These are phyloP conservation scores for Acestrorhynchus altus DNA, from an alignment of 2,797 vertebrate genomes.

Conservation along the genomic window DNA sequence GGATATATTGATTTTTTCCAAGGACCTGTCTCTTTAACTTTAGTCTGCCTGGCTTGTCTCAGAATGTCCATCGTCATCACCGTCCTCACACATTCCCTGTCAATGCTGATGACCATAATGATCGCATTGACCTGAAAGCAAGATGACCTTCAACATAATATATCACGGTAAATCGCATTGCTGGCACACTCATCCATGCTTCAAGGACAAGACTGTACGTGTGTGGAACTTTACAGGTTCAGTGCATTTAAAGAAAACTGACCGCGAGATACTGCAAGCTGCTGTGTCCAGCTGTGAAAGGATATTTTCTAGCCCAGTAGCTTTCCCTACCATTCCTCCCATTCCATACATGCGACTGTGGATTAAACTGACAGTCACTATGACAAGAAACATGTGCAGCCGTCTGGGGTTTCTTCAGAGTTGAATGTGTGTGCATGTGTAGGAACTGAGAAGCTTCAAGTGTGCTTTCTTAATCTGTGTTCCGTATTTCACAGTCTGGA, in stretches of 20 bases:
- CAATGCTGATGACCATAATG: slow-evolving; percentile 8
- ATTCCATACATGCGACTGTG: not conserved
- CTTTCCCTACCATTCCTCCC: not conserved
- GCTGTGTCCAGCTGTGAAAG: not conserved
- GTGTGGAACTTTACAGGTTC: not conserved
- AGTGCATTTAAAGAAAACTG: too few relatives aligned
- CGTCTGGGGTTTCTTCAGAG: not conserved
- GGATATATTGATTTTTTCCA: not conserved
- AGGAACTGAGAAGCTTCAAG: not conserved
- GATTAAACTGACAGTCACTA: not conserved
- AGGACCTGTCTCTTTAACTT: not conserved
- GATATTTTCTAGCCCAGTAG: not conserved
- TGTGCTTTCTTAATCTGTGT: not conserved
- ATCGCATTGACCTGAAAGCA: not conserved
- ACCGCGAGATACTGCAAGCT: not conserved
- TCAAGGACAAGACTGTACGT: not conserved
- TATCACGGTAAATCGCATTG: not conserved
- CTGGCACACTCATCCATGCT: not conserved
- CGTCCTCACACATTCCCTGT: slow-evolving; percentile 8
- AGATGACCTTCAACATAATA: slow-evolving; percentile 19
- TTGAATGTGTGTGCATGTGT: too few relatives aligned
- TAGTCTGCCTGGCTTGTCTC: not conserved
- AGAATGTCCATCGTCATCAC: slow-evolving; percentile 10
- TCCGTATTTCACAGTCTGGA: not conserved
- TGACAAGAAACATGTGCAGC: not conserved